phyloP scores from a whole-genome alignment of 2,797 vertebrate species.

The Chloroceryle amazona region DNA sequence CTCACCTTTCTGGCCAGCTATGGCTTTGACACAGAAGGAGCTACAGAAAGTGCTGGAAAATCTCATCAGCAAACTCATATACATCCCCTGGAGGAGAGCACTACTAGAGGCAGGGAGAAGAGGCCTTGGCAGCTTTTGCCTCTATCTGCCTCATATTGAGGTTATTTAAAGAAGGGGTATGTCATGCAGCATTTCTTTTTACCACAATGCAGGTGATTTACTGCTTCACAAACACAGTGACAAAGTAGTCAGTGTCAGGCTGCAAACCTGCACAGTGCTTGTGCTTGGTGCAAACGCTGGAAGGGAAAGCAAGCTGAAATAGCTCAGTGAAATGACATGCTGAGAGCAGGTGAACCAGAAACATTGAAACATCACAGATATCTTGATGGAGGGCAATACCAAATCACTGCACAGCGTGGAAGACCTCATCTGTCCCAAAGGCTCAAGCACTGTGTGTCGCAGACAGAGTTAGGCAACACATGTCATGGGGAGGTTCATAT shows the following conservation, averaged over 20 bases:
- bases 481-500: not conserved
- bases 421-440: not conserved
- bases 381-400: not conserved
- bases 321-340: not conserved
- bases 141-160: not conserved
- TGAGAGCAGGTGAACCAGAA: not conserved
- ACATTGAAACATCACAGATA: too few relatives aligned
- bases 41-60: not conserved
- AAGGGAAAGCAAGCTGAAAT: not conserved
- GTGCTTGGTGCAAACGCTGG: not conserved
- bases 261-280: not conserved
- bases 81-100: not conserved
- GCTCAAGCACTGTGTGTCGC: not conserved
- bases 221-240: not conserved
- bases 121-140: not conserved
- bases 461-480: not conserved
- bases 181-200: not conserved
- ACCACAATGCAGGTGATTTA: not conserved
- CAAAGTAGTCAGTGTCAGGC: not conserved
- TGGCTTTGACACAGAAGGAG: not conserved
- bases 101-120: not conserved
- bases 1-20: not conserved
- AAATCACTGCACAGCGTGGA: not conserved
- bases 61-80: not conserved
- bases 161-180: conserved; percentile 1